A percentile compares a stretch with the other conserved stretches of the same genome.
These are phyloP conservation scores for Pammene fasciana DNA, from an alignment of 2,888 invertebrate genomes.

Conservation along the genomic window DNA sequence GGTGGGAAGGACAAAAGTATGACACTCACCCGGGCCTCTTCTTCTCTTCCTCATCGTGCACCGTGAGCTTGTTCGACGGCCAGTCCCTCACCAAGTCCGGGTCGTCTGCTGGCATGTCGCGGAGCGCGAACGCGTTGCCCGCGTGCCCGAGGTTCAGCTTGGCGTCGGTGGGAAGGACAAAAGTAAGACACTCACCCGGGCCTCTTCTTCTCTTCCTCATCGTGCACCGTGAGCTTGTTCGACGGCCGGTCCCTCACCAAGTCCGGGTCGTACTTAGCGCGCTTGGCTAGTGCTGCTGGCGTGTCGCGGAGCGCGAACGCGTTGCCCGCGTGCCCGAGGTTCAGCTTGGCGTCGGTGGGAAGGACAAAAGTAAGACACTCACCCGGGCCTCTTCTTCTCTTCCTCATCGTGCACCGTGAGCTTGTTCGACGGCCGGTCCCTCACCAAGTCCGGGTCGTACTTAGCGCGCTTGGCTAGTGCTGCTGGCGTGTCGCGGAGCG, in stretches of 20 bases:
- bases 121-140: slow-evolving; percentile 94
- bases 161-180: slow-evolving; percentile 82
- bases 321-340: slow-evolving; percentile 96
- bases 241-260: slow-evolving; percentile 62
- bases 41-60: no score
- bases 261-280: slow-evolving; percentile 70
- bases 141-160: slow-evolving; percentile 96
- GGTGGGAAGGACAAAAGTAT: slow-evolving; percentile 34
- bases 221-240: slow-evolving; percentile 71
- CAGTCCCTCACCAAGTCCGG: no score
- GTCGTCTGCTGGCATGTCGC: slow-evolving; percentile 89
- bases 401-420: no score
- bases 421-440: no score
- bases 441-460: no score
- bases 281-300: slow-evolving; percentile 88
- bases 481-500: slow-evolving; percentile 91
- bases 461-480: slow-evolving; percentile 42
- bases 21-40: slow-evolving; percentile 61
- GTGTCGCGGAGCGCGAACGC: slow-evolving; percentile 94
- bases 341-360: slow-evolving; percentile 87
- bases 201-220: slow-evolving; percentile 64
- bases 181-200: slow-evolving; percentile 64
- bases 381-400: no score
- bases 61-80: no score
- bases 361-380: no score